Percentiles rank a stretch among this genome's conserved stretches.
These are phyloP conservation scores for Glyptemys insculpta DNA, from an alignment of 2,797 vertebrate species.

Conservation along the genomic window DNA sequence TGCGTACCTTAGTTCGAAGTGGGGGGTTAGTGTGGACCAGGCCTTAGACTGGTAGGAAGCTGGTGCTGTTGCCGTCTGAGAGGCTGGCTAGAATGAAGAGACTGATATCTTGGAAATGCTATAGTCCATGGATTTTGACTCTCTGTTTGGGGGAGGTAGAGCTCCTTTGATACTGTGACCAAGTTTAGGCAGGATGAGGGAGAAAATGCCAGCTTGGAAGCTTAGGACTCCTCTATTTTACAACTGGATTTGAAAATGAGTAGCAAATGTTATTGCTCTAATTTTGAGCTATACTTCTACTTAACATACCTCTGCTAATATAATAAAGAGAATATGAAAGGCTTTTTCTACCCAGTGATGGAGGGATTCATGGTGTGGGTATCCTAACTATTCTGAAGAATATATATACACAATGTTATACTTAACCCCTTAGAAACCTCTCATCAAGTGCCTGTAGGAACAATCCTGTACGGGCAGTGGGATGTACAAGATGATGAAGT, in stretches of 20 bases:
- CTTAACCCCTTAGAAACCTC: background rate
- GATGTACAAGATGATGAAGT: background rate
- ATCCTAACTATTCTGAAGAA: background rate
- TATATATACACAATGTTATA: background rate
- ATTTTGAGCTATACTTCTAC: background rate
- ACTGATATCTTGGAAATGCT: too few relatives aligned
- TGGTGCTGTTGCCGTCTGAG: background rate
- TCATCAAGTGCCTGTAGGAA: background rate
- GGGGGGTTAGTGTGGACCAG: too few relatives aligned
- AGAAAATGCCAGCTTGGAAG: background rate
- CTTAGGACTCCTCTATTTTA: background rate
- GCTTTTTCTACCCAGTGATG: background rate
- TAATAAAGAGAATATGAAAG: background rate
- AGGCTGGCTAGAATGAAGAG: background rate
- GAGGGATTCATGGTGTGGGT: background rate
- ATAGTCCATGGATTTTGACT: background rate
- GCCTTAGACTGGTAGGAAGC: background rate
- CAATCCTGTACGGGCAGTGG: background rate
- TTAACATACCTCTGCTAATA: background rate
- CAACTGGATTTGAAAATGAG: accelerated
- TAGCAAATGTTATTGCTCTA: accelerated
- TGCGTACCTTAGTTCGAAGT: too few relatives aligned
- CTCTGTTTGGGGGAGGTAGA: background rate
- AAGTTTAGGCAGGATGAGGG: accelerated
- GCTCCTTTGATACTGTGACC: background rate